Percentiles rank a stretch among this genome's conserved stretches.
These are phyloP conservation scores for Apamea crenata DNA, from an alignment of 2,888 invertebrate species.

Conservation along the genomic window DNA sequence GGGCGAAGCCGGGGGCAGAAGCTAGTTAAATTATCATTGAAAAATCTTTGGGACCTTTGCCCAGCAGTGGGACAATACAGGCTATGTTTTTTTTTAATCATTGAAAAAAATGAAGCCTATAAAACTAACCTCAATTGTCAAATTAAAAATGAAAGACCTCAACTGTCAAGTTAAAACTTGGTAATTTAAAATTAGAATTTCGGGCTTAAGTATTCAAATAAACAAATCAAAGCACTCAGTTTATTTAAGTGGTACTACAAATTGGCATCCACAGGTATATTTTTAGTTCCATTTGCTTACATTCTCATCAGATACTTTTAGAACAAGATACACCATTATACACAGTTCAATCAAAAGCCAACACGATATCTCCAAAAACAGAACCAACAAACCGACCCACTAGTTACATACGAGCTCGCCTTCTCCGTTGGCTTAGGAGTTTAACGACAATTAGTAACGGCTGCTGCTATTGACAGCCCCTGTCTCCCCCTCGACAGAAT, in stretches of 20 bases:
- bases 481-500: slow-evolving; percentile 65
- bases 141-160: neutral
- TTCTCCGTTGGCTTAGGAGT: slow-evolving; percentile 59
- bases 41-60: neutral
- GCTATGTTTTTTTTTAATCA: neutral
- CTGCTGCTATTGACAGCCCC: slow-evolving; percentile 70
- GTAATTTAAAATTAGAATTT: neutral
- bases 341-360: neutral
- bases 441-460: slow-evolving; percentile 68
- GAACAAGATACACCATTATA: neutral
- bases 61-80: neutral
- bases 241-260: neutral
- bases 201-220: neutral
- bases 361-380: slow-evolving; percentile 2
- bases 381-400: slow-evolving; percentile 23
- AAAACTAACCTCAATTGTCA: neutral
- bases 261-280: neutral
- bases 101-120: no score
- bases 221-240: neutral
- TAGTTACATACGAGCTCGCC: slow-evolving; percentile 38
- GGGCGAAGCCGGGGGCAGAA: no score
- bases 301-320: neutral
- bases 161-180: neutral
- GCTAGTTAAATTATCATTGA: neutral
- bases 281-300: neutral